Percentiles rank a stretch among this genome's conserved stretches.
Conservation (phyloP, 2,797 vertebrate genomes). For the Botia kubotai region DNA sequence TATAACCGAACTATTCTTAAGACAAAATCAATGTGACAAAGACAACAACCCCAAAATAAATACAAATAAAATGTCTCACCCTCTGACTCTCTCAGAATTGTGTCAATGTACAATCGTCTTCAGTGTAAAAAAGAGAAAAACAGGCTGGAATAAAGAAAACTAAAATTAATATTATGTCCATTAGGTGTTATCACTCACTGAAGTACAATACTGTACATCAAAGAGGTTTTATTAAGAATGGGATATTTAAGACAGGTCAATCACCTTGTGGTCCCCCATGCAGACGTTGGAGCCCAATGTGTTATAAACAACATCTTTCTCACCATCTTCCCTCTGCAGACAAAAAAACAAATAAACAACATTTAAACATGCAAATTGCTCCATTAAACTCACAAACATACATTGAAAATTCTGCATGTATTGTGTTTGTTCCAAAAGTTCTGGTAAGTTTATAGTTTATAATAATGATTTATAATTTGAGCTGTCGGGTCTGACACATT, state of each 20-base stretch:
- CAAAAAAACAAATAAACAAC: neutral
- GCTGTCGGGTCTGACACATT: too few species aligned
- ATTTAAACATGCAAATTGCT: neutral
- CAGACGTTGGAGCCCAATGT: conserved; percentile 81
- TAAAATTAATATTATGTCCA: too few species aligned
- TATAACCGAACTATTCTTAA: neutral
- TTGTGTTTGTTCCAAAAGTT: too few species aligned
- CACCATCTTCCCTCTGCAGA: conserved; percentile 68
- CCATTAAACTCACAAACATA: too few species aligned
- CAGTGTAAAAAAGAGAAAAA: conserved; percentile 80
- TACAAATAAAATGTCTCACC: conserved; percentile 27
- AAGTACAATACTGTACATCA: too few species aligned
- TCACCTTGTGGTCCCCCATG: conserved; percentile 89
- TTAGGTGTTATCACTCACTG: neutral
- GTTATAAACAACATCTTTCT: conserved; percentile 73
- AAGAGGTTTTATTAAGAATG: neutral
- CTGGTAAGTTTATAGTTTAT: too few species aligned
- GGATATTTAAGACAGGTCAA: neutral
- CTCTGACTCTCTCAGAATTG: conserved; percentile 48
- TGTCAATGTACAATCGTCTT: conserved; percentile 75
- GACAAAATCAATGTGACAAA: neutral
- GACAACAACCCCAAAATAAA: neutral
- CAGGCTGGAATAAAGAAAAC: conserved; percentile 68
- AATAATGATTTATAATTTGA: too few species aligned
- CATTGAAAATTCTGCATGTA: too few species aligned